phyloP scores from a whole-genome alignment of 2,113 vertebrate species.

The Cyanocitta stelleri region DNA sequence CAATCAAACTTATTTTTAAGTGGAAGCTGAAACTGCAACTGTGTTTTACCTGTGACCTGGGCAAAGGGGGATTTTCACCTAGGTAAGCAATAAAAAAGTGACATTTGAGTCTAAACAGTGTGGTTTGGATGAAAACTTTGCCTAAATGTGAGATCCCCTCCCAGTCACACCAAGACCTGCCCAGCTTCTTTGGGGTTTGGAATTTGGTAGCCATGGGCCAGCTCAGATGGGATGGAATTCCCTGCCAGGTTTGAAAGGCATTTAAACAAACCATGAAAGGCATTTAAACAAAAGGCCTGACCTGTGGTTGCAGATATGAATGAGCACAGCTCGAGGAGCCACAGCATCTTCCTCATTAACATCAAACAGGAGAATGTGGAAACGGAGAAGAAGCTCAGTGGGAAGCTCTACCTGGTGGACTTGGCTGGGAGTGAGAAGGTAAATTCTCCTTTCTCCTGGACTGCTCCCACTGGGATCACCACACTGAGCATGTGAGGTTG shows the following conservation, averaged over 20 bases:
- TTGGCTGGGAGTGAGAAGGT: conserved; percentile 97
- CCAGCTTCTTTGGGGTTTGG: background rate
- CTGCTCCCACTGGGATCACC: background rate
- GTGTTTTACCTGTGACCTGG: background rate
- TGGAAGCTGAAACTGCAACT: background rate
- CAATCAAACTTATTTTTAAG: background rate
- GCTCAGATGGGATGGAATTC: background rate
- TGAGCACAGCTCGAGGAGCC: conserved; percentile 96
- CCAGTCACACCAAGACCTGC: background rate
- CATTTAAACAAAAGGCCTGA: background rate
- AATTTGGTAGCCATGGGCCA: background rate
- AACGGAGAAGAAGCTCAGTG: conserved; percentile 92
- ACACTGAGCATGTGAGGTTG: background rate
- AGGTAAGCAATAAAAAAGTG: background rate
- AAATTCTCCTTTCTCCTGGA: background rate
- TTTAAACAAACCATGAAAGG: background rate
- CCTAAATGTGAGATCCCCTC: background rate
- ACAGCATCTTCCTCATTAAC: conserved; percentile 96
- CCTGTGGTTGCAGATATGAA: conserved; percentile 88
- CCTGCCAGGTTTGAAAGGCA: background rate
- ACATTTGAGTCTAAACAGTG: background rate
- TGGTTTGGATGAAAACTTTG: background rate
- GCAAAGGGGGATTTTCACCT: background rate
- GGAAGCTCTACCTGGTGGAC: conserved; percentile 96
- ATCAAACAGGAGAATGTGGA: conserved; percentile 97